Evolutionary conservation across 1,140 invertebrate genomes (phyloP), one percentile per base, ranked within the genome.

Genomic region (Brachionus calyciflorus): DNA sequence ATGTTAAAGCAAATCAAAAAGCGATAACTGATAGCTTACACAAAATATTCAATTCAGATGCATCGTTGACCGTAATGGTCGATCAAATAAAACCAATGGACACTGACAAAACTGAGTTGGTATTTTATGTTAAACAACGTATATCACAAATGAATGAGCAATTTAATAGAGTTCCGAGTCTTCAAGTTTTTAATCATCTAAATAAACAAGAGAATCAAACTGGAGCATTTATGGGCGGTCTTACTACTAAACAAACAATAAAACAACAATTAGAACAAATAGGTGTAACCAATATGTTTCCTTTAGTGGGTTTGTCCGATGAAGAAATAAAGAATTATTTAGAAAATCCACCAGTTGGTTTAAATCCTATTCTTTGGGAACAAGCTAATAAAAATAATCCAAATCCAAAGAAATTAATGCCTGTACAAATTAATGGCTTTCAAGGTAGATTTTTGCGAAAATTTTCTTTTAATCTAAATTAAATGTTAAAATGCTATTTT

Each of bases 331-430:
- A 93, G 78, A 90, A 93, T 79, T 97, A 97, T 85, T 83, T 96
- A 46, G 92, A 93, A 77, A 91, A 90, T 81, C 90, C 93, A 5
- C 94, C 93, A 12, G 88, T 89, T 80, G 91, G 91, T 89, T 81
- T 90, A 92, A 82, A 87, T 88, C 30, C 85, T 26, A 80, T 86
- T 24, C 78, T 88, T 44, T 88, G 87, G 87, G 82, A 87, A 81
- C 93, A 96, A 83, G 94, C 94, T 0, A 93, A 94, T 81, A 82
- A 91, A 26, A 93, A 96, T 81, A 98, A 97, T 86, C 94, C 94
- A 0, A 91, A 96, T 85, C 89, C 92, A 7, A 89, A 89, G 33
- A 89, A 90, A 79, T 92, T 94, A 70, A 91, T 96, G 80, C 94
- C 94, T 0, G 91, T 94, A 2, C 92, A 94, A 1, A 91, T 97